Evolutionary conservation across 2,113 vertebrate species (phyloP), one percentile per base, ranked within the genome.

Genomic region (Anas platyrhynchos): DNA sequence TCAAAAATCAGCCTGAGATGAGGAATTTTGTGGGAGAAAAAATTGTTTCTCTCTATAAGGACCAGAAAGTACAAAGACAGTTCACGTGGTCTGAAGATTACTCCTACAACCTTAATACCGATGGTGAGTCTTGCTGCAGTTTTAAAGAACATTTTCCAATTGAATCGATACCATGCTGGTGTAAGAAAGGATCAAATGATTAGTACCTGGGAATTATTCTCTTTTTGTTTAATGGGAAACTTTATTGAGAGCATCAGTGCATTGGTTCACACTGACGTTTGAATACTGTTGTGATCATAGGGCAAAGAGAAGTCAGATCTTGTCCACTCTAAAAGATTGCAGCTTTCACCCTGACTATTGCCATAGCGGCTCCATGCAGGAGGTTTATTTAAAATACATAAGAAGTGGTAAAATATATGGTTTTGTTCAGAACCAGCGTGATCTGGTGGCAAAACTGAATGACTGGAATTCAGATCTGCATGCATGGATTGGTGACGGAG

Each of bases 351-450:
- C 11, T 16, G 36, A 44, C n/a, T 13, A 41, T 16, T 34, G 23
- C 41, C 7, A 2, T 6, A 22, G 8, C 5, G 59, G 13, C 8
- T 59, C 25, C 14, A 20, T 25, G 6, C 15, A n/a, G 50, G 16
- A 15, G 20, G 32, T 71, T 36, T n/a, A 52, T 58, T 89, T 93
- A 73, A 95, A 96, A 93, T 71, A 75, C 83, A 69, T 41, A 54
- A 7, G 91, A 94, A 63, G 7, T 52, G 10, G 12, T 74, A 38
- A 90, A 94, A 84, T 12, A 2, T 11, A 11, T 36, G 9, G 18
- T 54, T 77, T 88, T 38, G 43, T 74, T 77, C 52, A 29, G 63
- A 80, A 63, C 11, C n/a, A 50, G 14, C 8, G 46, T 54, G 75
- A 84, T 79, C 43, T 82, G 46, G 55, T 82, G 93, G 46, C 38